These are phyloP conservation scores for Diloba caeruleocephala DNA, from an alignment of 2,888 invertebrate genomes.

Conservation along the genomic window DNA sequence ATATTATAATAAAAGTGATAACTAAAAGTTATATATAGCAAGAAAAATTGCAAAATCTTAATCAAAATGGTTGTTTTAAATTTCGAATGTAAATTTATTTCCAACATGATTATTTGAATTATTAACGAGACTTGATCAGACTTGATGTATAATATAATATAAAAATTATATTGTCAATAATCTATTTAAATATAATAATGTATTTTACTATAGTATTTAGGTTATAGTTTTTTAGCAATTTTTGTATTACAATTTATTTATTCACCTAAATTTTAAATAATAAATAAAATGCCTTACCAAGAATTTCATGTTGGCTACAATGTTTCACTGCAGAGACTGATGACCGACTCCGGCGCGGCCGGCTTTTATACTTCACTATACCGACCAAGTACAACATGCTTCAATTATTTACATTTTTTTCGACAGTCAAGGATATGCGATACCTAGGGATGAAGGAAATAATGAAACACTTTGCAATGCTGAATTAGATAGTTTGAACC, in stretches of 20 bases:
- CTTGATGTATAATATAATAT: no score
- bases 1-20: no score
- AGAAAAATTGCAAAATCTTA: no score
- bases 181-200: no score
- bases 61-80: no score
- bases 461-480: constrained; percentile 23
- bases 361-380: constrained; percentile 67
- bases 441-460: constrained; percentile 54
- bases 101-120: no score
- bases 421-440: constrained; percentile 63
- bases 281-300: constrained; percentile 69
- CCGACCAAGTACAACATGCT: constrained; percentile 41
- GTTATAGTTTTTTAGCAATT: neutral
- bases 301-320: constrained; percentile 77
- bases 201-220: no score
- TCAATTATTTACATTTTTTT: constrained; percentile 64
- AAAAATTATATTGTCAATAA: no score
- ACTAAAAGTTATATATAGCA: no score
- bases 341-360: constrained; percentile 57
- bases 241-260: constrained; percentile 3
- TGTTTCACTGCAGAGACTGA: constrained; percentile 69
- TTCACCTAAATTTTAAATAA: constrained; percentile 14
- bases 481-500: constrained; percentile 11
- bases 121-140: no score
- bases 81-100: no score